Evolutionary conservation across 92 coral and sea anemone genomes (phyloP).

Genomic region (Epizoanthus illoricatus): DNA sequence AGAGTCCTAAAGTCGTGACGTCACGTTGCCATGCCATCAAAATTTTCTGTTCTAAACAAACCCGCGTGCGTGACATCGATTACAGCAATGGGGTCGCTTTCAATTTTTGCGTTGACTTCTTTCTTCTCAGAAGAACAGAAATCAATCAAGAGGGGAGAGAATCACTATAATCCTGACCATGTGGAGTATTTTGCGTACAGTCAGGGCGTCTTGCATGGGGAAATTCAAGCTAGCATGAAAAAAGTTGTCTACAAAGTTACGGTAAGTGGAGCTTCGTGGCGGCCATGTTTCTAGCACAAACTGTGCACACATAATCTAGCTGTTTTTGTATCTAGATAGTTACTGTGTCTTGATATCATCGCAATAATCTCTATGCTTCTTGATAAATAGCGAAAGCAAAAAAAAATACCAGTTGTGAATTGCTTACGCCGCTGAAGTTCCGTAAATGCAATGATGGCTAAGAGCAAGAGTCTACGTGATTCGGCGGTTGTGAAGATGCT

Average conservation of each 20-base stretch:
- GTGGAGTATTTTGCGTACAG: conserved; percentile 1
- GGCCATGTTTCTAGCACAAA: too few relatives aligned
- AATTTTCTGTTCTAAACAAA: background rate
- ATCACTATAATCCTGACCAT: background rate
- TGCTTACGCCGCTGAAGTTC: background rate
- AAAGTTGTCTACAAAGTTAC: conserved; percentile 33
- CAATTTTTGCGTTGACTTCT: conserved; percentile 10
- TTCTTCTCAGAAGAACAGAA: background rate
- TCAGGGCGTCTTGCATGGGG: conserved; percentile 36
- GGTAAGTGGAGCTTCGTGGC: conserved; percentile 41
- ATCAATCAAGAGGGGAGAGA: conserved; percentile 2
- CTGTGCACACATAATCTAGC: too few relatives aligned
- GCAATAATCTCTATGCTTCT: background rate
- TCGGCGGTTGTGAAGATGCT: background rate
- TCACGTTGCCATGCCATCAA: background rate
- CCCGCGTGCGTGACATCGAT: background rate
- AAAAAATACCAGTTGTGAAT: background rate
- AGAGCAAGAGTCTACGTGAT: background rate
- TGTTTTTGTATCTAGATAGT: background rate
- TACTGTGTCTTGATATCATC: background rate
- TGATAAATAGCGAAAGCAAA: background rate
- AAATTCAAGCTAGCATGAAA: conserved; percentile 45
- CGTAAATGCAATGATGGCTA: too few relatives aligned
- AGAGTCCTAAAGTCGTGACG: conserved; percentile 7
- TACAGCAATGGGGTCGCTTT: background rate